Conservation (phyloP, 2,113 vertebrate genomes). For the Xyliphius kryptos region DNA sequence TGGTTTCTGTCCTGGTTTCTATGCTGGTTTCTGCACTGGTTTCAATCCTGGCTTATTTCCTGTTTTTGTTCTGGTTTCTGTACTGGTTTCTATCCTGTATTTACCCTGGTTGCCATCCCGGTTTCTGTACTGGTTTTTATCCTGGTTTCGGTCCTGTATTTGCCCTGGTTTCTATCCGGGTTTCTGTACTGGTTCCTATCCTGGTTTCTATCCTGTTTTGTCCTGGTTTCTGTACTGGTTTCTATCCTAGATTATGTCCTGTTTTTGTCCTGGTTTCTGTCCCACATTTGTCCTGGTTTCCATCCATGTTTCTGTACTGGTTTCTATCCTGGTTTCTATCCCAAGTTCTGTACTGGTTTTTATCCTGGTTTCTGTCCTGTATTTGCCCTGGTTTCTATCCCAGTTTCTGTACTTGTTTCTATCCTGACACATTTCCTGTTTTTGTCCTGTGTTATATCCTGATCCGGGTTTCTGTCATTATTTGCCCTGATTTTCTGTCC, state of each 20-base stretch:
- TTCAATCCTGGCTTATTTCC: neutral
- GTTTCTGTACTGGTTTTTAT: too few species aligned
- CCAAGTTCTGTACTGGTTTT: too few species aligned
- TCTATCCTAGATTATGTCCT: neutral
- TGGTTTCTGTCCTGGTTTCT: neutral
- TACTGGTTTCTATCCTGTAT: neutral
- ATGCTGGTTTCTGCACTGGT: too few species aligned
- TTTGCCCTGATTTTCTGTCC: neutral
- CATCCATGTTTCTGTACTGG: neutral
- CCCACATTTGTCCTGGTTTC: neutral
- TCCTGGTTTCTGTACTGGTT: neutral
- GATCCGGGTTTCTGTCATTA: neutral
- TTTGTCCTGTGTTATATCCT: neutral
- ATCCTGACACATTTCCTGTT: neutral
- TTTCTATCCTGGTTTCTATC: too few species aligned
- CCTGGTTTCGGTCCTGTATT: too few species aligned
- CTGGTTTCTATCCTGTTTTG: neutral
- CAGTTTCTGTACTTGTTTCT: neutral
- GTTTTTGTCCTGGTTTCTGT: neutral
- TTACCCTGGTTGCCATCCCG: too few species aligned
- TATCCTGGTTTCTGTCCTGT: too few species aligned
- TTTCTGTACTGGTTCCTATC: neutral
- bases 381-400: neutral
- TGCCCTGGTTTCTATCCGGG: neutral
- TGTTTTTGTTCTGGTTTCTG: neutral